Evolutionary conservation across 2,888 invertebrate genomes (phyloP), one percentile per base, ranked within the genome.

Genomic region (Didymodactylos carnosus): DNA sequence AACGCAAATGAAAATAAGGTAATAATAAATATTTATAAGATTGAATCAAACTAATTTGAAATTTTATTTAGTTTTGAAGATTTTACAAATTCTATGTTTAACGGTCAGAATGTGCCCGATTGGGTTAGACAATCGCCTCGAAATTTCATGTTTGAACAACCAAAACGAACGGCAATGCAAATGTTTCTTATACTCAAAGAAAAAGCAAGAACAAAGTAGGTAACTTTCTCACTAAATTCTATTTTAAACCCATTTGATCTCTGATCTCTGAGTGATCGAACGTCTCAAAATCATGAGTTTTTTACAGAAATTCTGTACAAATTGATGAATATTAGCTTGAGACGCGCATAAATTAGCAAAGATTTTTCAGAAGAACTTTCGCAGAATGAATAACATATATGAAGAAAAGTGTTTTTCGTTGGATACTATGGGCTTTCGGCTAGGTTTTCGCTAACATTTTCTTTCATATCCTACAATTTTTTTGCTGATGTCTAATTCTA

Each of bases 151-250:
- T 78, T 78, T 40, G 80, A 80, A 51, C 78, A 79, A 70, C 78
- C 78, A 6, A 77, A 76, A 39, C 79, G 82, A 81, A 79, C 75
- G 25, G 79, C 81, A 13, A 75, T 76, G 7, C 80, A 82, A 73
- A 82, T 82, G 1, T 82, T 82, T 76, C 76, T 77, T 5, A 79
- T 81, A 75, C 79, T 83, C 23, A 80, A 79, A 76, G 81, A 82
- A 76, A 81, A 80, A 74, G 81, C 80, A 39, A 80, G 78, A 77
- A 80, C 81, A 72, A 81, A 80, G 82, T 82, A 76, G 72, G 75
- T 69, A 29, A 71, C 5, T 29, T 35, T 49, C 23, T n/a, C 11
- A 39, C 49, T n/a, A 35, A 49, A 29, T 29, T 7, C 23, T 35
- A 3, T 11, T 14, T 29, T 19, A 25, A 6, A 14, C 43, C 11